Evolutionary conservation across 1,140 invertebrate species (phyloP), one percentile per base, ranked within the genome.

Genomic region (Bombus sibiricus): DNA sequence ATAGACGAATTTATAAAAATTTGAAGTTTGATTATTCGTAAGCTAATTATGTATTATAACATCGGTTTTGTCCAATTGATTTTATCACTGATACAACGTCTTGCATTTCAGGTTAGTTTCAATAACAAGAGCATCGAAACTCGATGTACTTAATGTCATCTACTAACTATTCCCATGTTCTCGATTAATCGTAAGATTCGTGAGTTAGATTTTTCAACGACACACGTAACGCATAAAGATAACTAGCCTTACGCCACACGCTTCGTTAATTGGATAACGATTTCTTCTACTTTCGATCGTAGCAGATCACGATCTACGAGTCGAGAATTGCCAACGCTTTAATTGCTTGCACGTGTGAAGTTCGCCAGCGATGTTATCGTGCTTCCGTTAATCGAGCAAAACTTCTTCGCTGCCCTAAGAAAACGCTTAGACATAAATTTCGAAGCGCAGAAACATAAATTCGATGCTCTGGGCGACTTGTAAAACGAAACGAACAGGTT

Each of bases 281-380:
- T 13, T 66, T 32, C n/a, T 66, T 34, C 64, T 32, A 8, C 28
- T 79, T 68, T 47, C 68, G 34, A 71, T 71, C 66, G 62, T 22
- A n/a, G 13, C 39, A 34, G 77, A 76, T 76, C 34, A 12, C 74
- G n/a, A 34, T 79, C 64, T 15, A 18, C 41, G n/a, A 39, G 22
- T 5, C 1, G 64, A 28, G 74, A 25, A 68, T 37, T 43, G 8
- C 43, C 41, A 66, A 32, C 62, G 43, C 47, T 71, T 71, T 81
- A 81, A 81, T 71, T 72, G 68, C 68, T 32, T 68, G 66, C 68
- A 72, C 47, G 79, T 15, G 66, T 41, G 34, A 71, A 41, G 25
- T 32, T 57, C 28, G 47, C 5, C 47, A 28, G 41, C 68, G 79
- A 81, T 81, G 28, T 81, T 72, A 81, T 81, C 79, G 34, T 15